Conservation (phyloP, 2,888 invertebrate genomes). For the Rotaria sp. region DNA sequence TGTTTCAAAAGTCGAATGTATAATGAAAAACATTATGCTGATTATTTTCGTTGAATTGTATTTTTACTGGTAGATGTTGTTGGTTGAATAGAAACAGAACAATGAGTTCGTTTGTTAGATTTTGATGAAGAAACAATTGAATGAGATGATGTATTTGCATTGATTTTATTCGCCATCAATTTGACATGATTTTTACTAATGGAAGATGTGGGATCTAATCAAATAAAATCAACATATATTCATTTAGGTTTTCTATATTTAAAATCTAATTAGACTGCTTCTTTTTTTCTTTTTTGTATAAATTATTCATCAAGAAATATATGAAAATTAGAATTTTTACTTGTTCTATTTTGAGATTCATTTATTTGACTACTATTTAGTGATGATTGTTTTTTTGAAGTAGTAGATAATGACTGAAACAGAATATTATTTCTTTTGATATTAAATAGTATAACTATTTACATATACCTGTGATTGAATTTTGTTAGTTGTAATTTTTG, state of each 20-base stretch:
- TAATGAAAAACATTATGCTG: background rate
- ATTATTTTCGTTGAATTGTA: background rate
- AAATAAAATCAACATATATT: background rate
- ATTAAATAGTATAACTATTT: background rate
- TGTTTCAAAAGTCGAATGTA: background rate
- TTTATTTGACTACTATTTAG: background rate
- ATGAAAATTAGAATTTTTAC: background rate
- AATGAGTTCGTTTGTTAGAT: background rate
- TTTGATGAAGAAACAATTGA: background rate
- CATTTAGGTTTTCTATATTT: too few species aligned
- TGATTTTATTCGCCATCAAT: background rate
- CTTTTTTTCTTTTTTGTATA: too few species aligned
- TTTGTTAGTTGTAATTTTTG: background rate
- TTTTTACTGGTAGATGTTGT: background rate
- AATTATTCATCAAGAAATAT: too few species aligned
- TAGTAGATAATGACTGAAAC: background rate
- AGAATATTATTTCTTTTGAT: background rate
- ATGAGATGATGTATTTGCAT: background rate
- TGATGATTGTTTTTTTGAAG: background rate
- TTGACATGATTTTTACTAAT: background rate
- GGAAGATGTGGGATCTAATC: background rate
- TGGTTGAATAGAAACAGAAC: background rate
- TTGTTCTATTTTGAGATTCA: background rate
- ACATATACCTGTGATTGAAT: background rate
- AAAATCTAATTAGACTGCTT: too few species aligned